phyloP scores from a whole-genome alignment of 2,797 vertebrate genomes.

The Coreius guichenoti region DNA sequence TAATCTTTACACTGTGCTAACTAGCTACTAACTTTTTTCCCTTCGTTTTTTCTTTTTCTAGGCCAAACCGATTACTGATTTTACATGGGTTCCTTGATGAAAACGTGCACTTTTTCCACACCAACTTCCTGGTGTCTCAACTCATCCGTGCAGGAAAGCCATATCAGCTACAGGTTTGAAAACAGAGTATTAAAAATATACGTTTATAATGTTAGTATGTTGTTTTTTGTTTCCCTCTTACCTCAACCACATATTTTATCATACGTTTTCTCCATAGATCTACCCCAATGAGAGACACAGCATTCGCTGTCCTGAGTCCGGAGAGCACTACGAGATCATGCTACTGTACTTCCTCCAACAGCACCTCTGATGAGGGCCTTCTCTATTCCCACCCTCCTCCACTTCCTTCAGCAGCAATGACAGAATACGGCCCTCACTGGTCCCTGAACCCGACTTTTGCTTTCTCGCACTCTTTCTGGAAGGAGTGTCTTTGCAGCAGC shows the following conservation, averaged over 20 bases:
- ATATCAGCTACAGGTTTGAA: slow-evolving; percentile 93
- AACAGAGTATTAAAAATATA: not conserved
- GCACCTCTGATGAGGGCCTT: slow-evolving; percentile 88
- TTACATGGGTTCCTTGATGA: slow-evolving; percentile 97
- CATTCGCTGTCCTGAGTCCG: slow-evolving; percentile 98
- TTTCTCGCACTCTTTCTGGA: slow-evolving; percentile 26
- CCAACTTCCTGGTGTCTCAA: slow-evolving; percentile 97
- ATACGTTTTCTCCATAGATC: slow-evolving; percentile 78
- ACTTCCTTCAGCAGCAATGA: slow-evolving; percentile 38
- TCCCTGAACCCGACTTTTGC: slow-evolving; percentile 6
- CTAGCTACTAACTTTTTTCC: not conserved
- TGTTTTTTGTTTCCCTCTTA: not conserved
- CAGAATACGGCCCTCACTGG: not conserved
- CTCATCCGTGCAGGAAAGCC: slow-evolving; percentile 98
- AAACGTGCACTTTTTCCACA: slow-evolving; percentile 99
- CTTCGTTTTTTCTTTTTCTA: slow-evolving; percentile 57
- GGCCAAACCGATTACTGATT: slow-evolving; percentile 96
- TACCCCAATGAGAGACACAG: slow-evolving; percentile 99
- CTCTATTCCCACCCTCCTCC: slow-evolving; percentile 8
- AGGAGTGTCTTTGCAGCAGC: slow-evolving; percentile 29
- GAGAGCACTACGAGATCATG: slow-evolving; percentile 99
- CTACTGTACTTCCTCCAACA: slow-evolving; percentile 99
- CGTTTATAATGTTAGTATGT: not conserved
- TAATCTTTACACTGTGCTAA: not conserved
- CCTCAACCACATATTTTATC: not conserved